These are phyloP conservation scores for Stylophora pistillata DNA, from an alignment of 64 coral and sea anemone genomes.

Conservation along the genomic window DNA sequence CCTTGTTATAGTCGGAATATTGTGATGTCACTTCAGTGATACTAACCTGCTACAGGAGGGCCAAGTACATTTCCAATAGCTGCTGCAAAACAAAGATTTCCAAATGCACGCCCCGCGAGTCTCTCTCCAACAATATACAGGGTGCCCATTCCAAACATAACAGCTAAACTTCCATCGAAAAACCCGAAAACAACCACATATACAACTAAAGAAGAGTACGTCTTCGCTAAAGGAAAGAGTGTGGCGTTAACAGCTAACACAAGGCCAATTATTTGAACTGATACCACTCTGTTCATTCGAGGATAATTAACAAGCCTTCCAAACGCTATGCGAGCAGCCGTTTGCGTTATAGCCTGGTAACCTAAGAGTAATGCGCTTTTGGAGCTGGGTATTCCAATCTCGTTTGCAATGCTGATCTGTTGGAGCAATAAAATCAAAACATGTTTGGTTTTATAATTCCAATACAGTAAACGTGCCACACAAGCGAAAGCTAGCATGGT, in stretches of 20 bases:
- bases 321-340: conserved; percentile 31
- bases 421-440: neutral
- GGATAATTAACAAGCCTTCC: conserved; percentile 28
- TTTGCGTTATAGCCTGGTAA: conserved; percentile 56
- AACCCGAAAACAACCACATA: conserved; percentile 69
- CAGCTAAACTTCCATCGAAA: conserved; percentile 74
- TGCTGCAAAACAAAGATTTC: conserved; percentile 63
- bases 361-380: conserved; percentile 57
- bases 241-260: conserved; percentile 45
- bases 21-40: neutral
- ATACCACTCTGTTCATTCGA: conserved; percentile 1
- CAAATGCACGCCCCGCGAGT: conserved; percentile 71
- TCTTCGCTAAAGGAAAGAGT: conserved; percentile 40
- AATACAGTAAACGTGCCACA: no score
- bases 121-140: conserved; percentile 64
- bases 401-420: conserved; percentile 56
- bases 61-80: conserved; percentile 57
- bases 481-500: no score
- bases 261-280: conserved; percentile 44
- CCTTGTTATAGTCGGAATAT: neutral
- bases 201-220: conserved; percentile 32
- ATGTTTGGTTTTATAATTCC: no score
- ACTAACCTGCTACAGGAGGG: conserved; percentile 72
- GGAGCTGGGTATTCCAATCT: conserved; percentile 44
- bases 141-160: conserved; percentile 88